Percentiles rank a stretch among this genome's conserved stretches.
Conservation (phyloP, 2,113 vertebrate genomes). For the human (Homo sapiens) region DNA sequence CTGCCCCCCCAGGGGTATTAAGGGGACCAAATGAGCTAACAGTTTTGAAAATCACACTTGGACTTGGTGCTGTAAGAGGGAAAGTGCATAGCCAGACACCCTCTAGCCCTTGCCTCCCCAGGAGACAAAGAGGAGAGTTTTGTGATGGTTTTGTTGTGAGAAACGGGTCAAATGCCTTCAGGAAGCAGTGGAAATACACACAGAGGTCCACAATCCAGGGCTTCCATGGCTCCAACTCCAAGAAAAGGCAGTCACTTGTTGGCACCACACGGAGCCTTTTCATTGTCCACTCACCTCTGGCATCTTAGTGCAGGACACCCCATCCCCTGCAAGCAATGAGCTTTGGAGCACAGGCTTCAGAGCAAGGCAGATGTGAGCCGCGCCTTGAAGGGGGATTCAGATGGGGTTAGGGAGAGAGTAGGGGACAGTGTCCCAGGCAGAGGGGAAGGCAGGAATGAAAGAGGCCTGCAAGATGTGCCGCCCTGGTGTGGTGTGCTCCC, state of each 20-base stretch:
- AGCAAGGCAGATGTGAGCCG: accelerated
- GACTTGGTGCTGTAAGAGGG: no score
- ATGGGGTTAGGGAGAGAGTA: neutral
- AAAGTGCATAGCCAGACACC: no score
- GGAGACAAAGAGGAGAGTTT: no score
- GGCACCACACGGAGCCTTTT: neutral
- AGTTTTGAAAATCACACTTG: neutral
- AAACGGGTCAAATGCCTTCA: neutral
- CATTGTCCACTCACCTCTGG: accelerated
- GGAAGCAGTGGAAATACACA: neutral
- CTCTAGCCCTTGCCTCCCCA: no score
- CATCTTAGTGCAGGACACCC: accelerated
- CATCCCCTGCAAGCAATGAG: neutral
- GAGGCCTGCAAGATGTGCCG: neutral
- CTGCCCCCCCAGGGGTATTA: no score
- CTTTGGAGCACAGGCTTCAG: neutral
- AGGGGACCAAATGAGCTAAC: neutral
- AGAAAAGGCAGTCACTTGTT: neutral
- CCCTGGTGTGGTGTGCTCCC: accelerated
- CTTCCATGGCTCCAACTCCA: neutral
- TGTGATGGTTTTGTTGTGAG: neutral
- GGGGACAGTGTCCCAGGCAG: neutral
- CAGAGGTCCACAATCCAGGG: neutral
- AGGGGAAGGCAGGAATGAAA: neutral
- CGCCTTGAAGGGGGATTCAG: no score